Percentiles rank a stretch among this genome's conserved stretches.
Conservation (phyloP, 1,140 invertebrate species). For the Ganaspis sp. region DNA sequence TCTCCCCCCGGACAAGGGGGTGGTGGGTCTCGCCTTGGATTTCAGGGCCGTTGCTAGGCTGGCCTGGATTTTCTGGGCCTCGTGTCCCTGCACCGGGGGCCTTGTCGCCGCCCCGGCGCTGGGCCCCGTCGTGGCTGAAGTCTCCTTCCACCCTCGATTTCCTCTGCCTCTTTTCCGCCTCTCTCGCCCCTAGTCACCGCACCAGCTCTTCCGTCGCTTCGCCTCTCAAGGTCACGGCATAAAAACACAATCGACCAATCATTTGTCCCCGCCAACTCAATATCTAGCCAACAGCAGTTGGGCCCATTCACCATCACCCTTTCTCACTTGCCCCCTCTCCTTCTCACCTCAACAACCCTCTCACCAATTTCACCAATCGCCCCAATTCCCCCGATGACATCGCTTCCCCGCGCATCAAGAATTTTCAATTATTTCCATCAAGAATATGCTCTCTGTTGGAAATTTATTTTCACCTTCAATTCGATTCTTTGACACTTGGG, state of each 20-base stretch:
- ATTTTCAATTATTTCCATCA: neutral
- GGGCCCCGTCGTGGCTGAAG: slow-evolving; percentile 72
- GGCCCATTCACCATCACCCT: slow-evolving; percentile 71
- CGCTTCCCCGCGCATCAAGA: neutral
- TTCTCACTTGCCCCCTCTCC: slow-evolving; percentile 19
- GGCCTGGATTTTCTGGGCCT: slow-evolving; percentile 57
- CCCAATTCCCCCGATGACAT: neutral
- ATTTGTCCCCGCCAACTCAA: slow-evolving; percentile 60
- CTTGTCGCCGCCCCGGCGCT: slow-evolving; percentile 71
- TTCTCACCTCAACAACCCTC: slow-evolving; percentile 35
- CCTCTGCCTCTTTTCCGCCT: slow-evolving; percentile 53
- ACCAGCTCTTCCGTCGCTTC: slow-evolving; percentile 46
- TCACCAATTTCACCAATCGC: slow-evolving; percentile 48
- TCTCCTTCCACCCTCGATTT: slow-evolving; percentile 47
- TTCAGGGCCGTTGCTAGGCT: slow-evolving; percentile 74
- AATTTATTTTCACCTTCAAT: no score
- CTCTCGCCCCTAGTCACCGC: slow-evolving; percentile 67
- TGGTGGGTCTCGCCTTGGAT: slow-evolving; percentile 62
- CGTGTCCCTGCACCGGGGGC: slow-evolving; percentile 73
- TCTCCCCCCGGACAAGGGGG: slow-evolving; percentile 72
- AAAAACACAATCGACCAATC: slow-evolving; percentile 58
- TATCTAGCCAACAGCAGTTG: slow-evolving; percentile 51
- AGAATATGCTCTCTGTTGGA: no score
- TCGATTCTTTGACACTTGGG: neutral
- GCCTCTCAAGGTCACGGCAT: slow-evolving; percentile 52